A percentile compares a stretch with the other conserved stretches of the same genome.
phyloP scores from a whole-genome alignment of 2,797 vertebrate species.

The Linurgus olivaceus region DNA sequence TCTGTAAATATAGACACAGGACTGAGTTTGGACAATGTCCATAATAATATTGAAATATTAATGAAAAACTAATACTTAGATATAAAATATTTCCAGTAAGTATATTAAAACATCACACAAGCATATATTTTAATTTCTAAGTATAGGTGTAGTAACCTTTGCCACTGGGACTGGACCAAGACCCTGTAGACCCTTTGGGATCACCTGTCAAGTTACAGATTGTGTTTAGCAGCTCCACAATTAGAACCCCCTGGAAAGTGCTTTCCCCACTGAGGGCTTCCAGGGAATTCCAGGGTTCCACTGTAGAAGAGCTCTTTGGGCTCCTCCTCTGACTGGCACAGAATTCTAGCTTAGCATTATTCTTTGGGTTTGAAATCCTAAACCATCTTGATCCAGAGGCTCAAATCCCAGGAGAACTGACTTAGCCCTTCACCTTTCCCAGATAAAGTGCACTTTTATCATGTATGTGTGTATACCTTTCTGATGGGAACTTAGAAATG shows the following conservation, averaged over 20 bases:
- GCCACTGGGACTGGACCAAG: not conserved
- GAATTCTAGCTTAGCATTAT: not conserved
- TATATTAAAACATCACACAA: not conserved
- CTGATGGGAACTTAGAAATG: not conserved
- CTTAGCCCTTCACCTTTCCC: not conserved
- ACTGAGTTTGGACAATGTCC: not conserved
- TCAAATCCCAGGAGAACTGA: not conserved
- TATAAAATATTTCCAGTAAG: not conserved
- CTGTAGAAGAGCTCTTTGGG: not conserved
- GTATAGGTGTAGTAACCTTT: not conserved
- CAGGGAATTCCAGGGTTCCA: not conserved
- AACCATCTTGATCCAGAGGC: not conserved
- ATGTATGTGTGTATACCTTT: accelerated
- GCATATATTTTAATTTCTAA: not conserved
- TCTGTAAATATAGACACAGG: not conserved
- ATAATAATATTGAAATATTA: not conserved
- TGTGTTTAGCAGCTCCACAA: not conserved
- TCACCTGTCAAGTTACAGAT: not conserved
- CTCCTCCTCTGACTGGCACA: not conserved
- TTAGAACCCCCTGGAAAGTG: not conserved
- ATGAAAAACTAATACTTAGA: not conserved
- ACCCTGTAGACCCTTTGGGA: not conserved
- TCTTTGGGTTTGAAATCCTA: not conserved
- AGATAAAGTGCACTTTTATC: not conserved
- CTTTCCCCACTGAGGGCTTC: not conserved